Conservation (phyloP, 1,140 invertebrate species). For the Pantala flavescens region DNA sequence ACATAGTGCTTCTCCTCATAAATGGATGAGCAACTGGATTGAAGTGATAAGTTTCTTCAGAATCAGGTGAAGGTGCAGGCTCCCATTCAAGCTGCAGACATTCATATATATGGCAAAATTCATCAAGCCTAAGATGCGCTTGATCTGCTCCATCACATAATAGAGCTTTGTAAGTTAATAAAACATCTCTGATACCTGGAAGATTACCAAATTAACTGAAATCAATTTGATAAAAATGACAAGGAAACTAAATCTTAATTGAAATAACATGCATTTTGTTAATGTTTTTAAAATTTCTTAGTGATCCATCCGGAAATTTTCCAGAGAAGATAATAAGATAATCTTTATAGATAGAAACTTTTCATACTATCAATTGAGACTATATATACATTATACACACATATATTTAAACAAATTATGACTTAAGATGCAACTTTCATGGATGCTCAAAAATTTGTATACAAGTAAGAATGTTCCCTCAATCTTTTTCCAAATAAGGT, state of each 20-base stretch:
- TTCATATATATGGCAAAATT: conserved; percentile 73
- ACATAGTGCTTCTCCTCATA: conserved; percentile 21
- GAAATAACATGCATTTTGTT: conserved; percentile 23
- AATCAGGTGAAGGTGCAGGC: conserved; percentile 23
- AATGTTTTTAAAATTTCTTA: no score
- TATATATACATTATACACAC: no score
- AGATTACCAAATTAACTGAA: not conserved
- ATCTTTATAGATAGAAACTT: no score
- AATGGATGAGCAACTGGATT: conserved; percentile 47
- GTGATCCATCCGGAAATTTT: no score
- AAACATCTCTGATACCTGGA: conserved; percentile 59
- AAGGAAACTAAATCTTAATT: conserved; percentile 15
- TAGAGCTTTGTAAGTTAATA: conserved; percentile 66
- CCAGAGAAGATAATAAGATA: no score
- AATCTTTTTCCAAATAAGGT: no score
- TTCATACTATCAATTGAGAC: no score
- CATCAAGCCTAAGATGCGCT: conserved; percentile 54
- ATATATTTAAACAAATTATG: no score
- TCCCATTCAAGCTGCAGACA: conserved; percentile 62
- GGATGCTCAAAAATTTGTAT: no score
- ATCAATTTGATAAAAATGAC: not conserved
- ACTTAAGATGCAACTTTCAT: no score
- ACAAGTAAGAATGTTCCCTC: no score
- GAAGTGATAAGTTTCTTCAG: conserved; percentile 48
- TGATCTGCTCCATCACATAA: conserved; percentile 51